phyloP scores from a whole-genome alignment of 2,797 vertebrate genomes.

The Prionace glauca region DNA sequence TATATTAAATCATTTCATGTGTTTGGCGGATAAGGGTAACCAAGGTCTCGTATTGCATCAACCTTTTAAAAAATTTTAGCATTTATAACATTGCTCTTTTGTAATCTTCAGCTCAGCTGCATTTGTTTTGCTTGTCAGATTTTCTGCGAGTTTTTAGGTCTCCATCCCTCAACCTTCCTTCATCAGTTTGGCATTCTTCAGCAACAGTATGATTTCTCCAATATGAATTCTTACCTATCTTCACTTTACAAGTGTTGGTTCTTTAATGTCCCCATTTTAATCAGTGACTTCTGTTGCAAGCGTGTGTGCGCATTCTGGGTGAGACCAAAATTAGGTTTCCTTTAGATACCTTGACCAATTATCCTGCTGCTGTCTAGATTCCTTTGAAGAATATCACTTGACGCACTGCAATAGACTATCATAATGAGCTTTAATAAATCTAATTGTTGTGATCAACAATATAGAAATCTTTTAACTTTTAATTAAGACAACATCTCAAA shows the following conservation, averaged over 20 bases:
- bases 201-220: too few species aligned
- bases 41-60: neutral
- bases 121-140: neutral
- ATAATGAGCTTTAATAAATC: neutral
- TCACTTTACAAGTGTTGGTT: neutral
- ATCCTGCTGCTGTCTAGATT: neutral
- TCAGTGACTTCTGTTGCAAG: neutral
- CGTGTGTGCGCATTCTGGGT: neutral
- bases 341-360: neutral
- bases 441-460: neutral
- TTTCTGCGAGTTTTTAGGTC: neutral
- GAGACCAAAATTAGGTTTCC: neutral
- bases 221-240: neutral
- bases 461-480: neutral
- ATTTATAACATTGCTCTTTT: neutral
- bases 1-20: neutral
- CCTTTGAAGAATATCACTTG: neutral
- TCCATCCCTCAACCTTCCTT: neutral
- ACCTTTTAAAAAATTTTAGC: neutral
- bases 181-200: neutral
- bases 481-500: neutral
- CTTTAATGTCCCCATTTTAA: neutral
- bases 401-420: neutral
- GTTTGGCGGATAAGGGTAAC: neutral
- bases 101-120: neutral